Base-by-base conservation (phyloP, 2,113 vertebrate species). In the Albula goreensis region DNA sequence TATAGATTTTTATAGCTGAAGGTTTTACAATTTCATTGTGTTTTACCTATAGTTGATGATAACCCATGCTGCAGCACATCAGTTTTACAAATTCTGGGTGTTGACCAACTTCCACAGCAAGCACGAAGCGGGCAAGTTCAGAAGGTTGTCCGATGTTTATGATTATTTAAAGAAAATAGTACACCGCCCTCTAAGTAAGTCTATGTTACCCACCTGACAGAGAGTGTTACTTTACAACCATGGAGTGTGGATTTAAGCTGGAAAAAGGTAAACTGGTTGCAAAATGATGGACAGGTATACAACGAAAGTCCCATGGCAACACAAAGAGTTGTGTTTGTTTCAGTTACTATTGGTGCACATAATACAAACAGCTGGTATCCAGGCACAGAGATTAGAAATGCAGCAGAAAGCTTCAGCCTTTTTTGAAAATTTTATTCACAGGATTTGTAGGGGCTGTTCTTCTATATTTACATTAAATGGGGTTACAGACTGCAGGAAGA, bases 301-400 rank as follows among this genome's bases (percentile, higher is more conserved):
- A 78, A 86, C 88, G 83, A 89, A 89, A 87, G 84, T 89, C 88
- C 86, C 87, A 89, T 84, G 80, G 56, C 78, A 80, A 89, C 85
- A 87, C 83, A 88, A 87, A 87, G 84, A 88, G 31, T 86, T 87
- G 88, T 86, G 89, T 90, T 90, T 82, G 80, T 60, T 86, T 83
- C 86, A 25, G 66, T 77, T 86, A 81, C 85, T 49, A n/a, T 41
- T 53, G 22, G 66, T n/a, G 50, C 6, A 50, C 85, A 80, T 49
- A 81, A 86, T 66, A 50, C 70, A 86, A 86, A 56, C 80, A 74
- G 49, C 25, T 17, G 25, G 52, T 60, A 85, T 80, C 78, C 31
- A 80, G 13, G 31, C 60, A 48, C n/a, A 50, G 31, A 50, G 49
- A 50, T 70, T 48, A 41, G 51, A 19, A n/a, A 63, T 10, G 48